phyloP scores from a whole-genome alignment of 2,797 vertebrate genomes.

The Esox lucius region DNA sequence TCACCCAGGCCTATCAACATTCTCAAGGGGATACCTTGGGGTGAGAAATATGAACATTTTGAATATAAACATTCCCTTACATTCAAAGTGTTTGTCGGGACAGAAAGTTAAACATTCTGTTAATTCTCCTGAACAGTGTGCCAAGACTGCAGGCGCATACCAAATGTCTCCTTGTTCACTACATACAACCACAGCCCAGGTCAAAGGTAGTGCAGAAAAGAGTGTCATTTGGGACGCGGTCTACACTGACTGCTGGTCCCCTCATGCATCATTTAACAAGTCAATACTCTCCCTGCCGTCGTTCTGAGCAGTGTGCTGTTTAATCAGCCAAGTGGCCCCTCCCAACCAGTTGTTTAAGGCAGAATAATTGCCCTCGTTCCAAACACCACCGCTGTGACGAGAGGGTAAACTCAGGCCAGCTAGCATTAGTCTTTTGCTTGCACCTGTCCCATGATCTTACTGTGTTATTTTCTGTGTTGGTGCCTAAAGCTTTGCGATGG shows the following conservation, averaged over 20 bases:
- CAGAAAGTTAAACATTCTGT: slow-evolving; percentile 18
- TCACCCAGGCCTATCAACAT: background rate
- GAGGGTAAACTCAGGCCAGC: background rate
- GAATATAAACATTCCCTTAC: background rate
- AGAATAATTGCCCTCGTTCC: background rate
- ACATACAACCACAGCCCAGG: no score
- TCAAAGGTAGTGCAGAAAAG: background rate
- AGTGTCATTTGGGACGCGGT: background rate
- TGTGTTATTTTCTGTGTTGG: background rate
- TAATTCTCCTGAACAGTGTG: slow-evolving; percentile 34
- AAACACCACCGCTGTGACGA: background rate
- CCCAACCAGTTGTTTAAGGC: slow-evolving; percentile 26
- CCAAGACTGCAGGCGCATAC: background rate
- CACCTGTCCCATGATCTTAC: background rate
- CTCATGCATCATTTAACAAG: slow-evolving; percentile 65
- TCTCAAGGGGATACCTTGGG: background rate
- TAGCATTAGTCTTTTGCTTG: background rate
- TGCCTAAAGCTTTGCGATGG: slow-evolving; percentile 40
- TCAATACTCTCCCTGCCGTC: slow-evolving; percentile 31
- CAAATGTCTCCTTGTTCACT: background rate
- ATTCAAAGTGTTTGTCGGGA: slow-evolving; percentile 14
- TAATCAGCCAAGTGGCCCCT: slow-evolving; percentile 18
- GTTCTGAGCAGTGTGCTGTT: slow-evolving; percentile 19
- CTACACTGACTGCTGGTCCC: slow-evolving; percentile 7
- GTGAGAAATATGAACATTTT: background rate